Base-by-base conservation (phyloP, 2,888 invertebrate genomes). In the Drosophila differens region DNA sequence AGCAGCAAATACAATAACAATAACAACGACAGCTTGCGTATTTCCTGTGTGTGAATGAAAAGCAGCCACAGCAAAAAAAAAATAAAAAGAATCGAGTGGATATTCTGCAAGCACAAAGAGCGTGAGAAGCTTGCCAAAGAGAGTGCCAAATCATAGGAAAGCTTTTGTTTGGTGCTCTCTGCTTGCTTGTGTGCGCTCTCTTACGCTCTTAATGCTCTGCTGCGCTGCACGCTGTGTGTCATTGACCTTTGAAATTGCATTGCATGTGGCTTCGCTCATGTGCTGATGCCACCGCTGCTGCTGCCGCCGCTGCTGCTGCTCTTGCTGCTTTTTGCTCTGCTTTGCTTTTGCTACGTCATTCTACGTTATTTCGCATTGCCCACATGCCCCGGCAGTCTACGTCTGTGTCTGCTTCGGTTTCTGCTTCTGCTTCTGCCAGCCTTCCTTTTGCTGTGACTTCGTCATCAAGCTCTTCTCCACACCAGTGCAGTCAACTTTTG, bases 161-260 rank as follows among this genome's bases (percentile, higher is more conserved):
- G 71, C 62, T 74, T 65, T 71, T 57, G 54, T 6, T 30, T 51
- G 47, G 37, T 53, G 62, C 71, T 75, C 63, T 69, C 25, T 74
- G 22, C 9, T 47, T 25, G 22, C 47, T 47, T 47, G 16, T 9
- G 4, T 47, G 25, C 28, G 47, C 76, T 72, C 79, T 55, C 33
- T 69, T 70, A 65, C 76, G 76, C 70, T 67, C 37, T 63, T 66
- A 28, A 57, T 49, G 37, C 68, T 75, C 37, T 68, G 78, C 58
- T 69, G 61, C 57, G 72, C 81, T 81, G 85, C 82, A 79, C 64
- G 82, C 71, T 75, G 84, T 70, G 85, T 82, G 91, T 82, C 85
- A 86, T 89, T 91, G 91, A 89, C 90, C 89, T 87, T 89, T 90
- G 89, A 81, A 89, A 82, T 82, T 82, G 88, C 78, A 90, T 91